Evolutionary conservation across 1,140 invertebrate species (phyloP), one percentile per base, ranked within the genome.

Genomic region (Pachyrhynchus sulphureomaculatus): DNA sequence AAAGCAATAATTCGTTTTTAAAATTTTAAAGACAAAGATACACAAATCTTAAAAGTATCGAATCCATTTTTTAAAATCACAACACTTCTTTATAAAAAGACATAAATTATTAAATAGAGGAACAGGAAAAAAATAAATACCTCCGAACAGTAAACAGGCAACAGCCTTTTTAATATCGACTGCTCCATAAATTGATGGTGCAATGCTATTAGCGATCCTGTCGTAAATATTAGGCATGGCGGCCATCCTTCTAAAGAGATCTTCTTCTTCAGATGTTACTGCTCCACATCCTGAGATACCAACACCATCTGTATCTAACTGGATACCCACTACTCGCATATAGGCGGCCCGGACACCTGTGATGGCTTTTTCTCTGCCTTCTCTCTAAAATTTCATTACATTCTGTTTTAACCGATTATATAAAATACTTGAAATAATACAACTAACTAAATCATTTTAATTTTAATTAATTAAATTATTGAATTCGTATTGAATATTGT

Each of bases 151-250:
- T 37, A 99, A 80, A 75, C 93, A 96, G 20, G 95, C 92, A 29
- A 99, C 94, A 1, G 97, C 92, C 80, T 97, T 99, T 73, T 99
- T 99, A 58, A 99, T 96, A 77, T 99, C 96, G 6, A 83, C 70
- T 41, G 88, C 90, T 1, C 98, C 98, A 78, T 88, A 99, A 65
- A 99, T 99, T 69, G 96, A 98, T 0, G 98, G 97, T 9, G 98
- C 97, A 69, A 99, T 91, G 49, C 93, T 97, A 63, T 84, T 88
- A 0, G 92, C 85, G 51, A 99, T 86, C 52, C 88, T 87, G 5
- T 99, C 93, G 73, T 96, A 96, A 33, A 98, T 82, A 77, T 98
- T 88, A 0, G 90, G 82, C 29, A 88, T 86, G 4, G 88, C 84
- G 5, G 96, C 92, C 62, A 99, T 79, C 66, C 91, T 81, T 10